phyloP scores from a whole-genome alignment of 2,797 vertebrate genomes.

The Philypnodon macrostomus region DNA sequence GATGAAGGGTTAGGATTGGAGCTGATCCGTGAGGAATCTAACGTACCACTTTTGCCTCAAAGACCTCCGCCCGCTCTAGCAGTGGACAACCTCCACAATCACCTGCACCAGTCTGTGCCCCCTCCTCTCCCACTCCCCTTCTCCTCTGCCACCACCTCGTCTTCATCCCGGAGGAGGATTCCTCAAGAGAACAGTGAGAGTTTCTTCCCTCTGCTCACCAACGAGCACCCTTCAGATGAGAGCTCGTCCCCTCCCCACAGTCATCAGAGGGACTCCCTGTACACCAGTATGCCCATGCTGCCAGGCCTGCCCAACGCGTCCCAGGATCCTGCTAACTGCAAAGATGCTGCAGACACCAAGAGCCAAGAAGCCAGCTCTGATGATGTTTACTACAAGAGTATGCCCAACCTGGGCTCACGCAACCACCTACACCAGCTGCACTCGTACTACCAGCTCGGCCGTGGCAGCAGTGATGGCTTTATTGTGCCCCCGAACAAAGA shows the following conservation, averaged over 20 bases:
- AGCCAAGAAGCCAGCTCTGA: slow-evolving; percentile 79
- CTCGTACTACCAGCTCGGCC: slow-evolving; percentile 94
- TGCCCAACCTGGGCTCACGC: slow-evolving; percentile 95
- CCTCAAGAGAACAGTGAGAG: slow-evolving; percentile 96
- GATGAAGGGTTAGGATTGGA: slow-evolving; percentile 91
- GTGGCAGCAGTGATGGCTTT: slow-evolving; percentile 96
- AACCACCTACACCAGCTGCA: slow-evolving; percentile 94
- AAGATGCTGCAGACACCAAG: slow-evolving; percentile 73
- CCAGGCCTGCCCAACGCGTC: slow-evolving; percentile 77
- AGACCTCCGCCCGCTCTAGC: slow-evolving; percentile 69
- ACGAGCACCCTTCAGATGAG: slow-evolving; percentile 89
- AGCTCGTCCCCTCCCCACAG: slow-evolving; percentile 77
- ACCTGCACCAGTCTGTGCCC: slow-evolving; percentile 73
- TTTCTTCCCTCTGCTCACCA: slow-evolving; percentile 93
- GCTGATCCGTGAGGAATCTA: slow-evolving; percentile 92
- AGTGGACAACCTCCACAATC: slow-evolving; percentile 81
- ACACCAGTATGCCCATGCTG: slow-evolving; percentile 93
- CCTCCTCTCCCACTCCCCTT: slow-evolving; percentile 75
- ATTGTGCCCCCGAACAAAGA: slow-evolving; percentile 92
- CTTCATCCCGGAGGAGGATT: slow-evolving; percentile 83
- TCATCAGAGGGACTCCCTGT: slow-evolving; percentile 91
- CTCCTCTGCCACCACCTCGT: slow-evolving; percentile 74
- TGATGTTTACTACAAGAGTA: slow-evolving; percentile 98
- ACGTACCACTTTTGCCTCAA: slow-evolving; percentile 87
- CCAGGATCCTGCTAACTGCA: slow-evolving; percentile 45